Conservation (phyloP, 2,797 vertebrate species). For the Trachurus trachurus region DNA sequence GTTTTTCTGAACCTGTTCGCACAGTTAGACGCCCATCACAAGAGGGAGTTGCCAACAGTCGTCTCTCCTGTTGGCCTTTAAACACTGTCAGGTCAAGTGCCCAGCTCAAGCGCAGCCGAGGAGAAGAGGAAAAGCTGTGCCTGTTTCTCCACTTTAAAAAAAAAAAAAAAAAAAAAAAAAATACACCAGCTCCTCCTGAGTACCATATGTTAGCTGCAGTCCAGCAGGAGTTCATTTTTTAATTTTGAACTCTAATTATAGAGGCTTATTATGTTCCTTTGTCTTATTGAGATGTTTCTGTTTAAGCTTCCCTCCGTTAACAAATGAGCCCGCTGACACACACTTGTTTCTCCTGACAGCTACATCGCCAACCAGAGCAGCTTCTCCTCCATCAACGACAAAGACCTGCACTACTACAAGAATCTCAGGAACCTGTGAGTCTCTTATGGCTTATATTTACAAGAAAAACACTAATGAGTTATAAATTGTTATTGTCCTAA, state of each 20-base stretch:
- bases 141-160: conserved; percentile 14
- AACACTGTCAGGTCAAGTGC: conserved; percentile 40
- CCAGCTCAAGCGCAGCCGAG: conserved; percentile 47
- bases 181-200: background rate
- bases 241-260: conserved; percentile 35
- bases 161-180: conserved; percentile 20
- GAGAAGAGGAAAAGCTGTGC: background rate
- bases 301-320: conserved; percentile 42
- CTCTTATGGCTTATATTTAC: conserved; percentile 21
- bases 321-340: conserved; percentile 66
- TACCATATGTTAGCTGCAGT: conserved; percentile 19
- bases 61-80: conserved; percentile 39
- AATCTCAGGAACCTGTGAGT: conserved; percentile 98
- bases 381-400: conserved; percentile 94
- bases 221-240: conserved; percentile 26
- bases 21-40: conserved; percentile 26
- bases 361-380: conserved; percentile 95
- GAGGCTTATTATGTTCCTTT: conserved; percentile 35
- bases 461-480: background rate
- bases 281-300: conserved; percentile 44
- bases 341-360: conserved; percentile 83
- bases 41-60: conserved; percentile 36
- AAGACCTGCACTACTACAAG: conserved; percentile 92
- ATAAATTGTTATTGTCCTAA: too few relatives aligned
- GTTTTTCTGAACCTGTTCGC: conserved; percentile 32